phyloP scores from a whole-genome alignment of 1,140 invertebrate genomes.

The Vanessa atalanta region DNA sequence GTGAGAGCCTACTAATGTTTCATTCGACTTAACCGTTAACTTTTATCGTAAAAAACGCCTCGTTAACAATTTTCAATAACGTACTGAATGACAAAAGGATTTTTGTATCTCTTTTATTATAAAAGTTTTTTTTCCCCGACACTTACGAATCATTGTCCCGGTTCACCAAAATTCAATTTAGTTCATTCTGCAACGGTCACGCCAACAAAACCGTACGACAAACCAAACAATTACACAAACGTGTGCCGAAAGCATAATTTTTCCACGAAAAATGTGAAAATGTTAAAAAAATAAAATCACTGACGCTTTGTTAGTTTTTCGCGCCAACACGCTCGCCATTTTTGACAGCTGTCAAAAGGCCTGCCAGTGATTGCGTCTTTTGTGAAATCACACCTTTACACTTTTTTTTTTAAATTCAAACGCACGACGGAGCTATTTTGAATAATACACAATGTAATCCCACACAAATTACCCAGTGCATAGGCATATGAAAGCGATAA shows the following conservation, averaged over 20 bases:
- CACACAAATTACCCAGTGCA: conserved; percentile 68
- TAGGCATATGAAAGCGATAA: conserved; percentile 68
- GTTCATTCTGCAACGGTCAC: conserved; percentile 56
- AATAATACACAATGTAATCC: conserved; percentile 72
- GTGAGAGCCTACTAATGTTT: background rate
- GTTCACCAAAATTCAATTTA: conserved; percentile 76
- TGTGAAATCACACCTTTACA: conserved; percentile 57
- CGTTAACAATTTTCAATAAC: no score
- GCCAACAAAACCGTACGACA: conserved; percentile 60
- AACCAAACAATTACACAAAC: conserved; percentile 79
- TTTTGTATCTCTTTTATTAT: background rate
- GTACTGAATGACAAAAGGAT: background rate
- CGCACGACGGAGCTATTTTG: conserved; percentile 36
- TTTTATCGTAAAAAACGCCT: no score
- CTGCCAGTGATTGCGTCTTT: conserved; percentile 63
- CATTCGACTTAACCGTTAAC: background rate
- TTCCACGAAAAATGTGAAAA: conserved; percentile 66
- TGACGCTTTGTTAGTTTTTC: conserved; percentile 70
- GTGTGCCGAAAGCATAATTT: conserved; percentile 76
- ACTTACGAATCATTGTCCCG: conserved; percentile 58
- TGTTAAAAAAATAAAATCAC: conserved; percentile 50
- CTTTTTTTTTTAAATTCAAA: conserved; percentile 43
- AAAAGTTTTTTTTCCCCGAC: conserved; percentile 36
- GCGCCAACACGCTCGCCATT: conserved; percentile 67
- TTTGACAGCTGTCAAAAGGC: conserved; percentile 77